Conservation (phyloP, 2,888 invertebrate genomes). For the Enchytraeus crypticus region DNA sequence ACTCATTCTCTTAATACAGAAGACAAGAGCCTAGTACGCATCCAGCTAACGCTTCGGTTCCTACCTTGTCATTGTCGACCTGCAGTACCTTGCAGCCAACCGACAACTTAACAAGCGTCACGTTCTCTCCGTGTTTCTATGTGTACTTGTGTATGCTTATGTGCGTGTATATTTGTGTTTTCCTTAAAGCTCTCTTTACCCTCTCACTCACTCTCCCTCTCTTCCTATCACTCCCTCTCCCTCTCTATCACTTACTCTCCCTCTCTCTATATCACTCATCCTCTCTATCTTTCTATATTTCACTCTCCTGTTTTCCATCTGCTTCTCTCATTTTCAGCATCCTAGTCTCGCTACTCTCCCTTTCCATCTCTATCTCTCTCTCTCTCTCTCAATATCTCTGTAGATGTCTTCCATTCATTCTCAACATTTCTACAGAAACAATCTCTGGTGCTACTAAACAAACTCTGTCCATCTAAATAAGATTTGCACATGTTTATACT, state of each 20-base stretch:
- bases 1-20: too few species aligned
- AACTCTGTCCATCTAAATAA: too few species aligned
- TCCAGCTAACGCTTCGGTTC: too few species aligned
- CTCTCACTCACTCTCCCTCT: background rate
- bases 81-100: too few species aligned
- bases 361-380: background rate
- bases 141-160: background rate
- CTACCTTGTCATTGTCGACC: too few species aligned
- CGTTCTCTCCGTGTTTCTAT: background rate
- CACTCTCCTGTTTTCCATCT: background rate
- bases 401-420: background rate
- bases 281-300: background rate
- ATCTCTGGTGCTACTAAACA: too few species aligned
- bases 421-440: background rate
- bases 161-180: background rate
- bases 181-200: background rate
- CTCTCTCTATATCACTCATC: background rate
- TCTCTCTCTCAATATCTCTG: background rate
- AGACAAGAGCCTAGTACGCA: too few species aligned
- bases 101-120: too few species aligned
- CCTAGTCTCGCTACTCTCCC: too few species aligned
- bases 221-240: background rate
- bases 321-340: background rate
- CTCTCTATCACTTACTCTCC: background rate
- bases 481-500: too few species aligned